Evolutionary conservation across 1,140 invertebrate species (phyloP).

Genomic region (Atta texana): DNA sequence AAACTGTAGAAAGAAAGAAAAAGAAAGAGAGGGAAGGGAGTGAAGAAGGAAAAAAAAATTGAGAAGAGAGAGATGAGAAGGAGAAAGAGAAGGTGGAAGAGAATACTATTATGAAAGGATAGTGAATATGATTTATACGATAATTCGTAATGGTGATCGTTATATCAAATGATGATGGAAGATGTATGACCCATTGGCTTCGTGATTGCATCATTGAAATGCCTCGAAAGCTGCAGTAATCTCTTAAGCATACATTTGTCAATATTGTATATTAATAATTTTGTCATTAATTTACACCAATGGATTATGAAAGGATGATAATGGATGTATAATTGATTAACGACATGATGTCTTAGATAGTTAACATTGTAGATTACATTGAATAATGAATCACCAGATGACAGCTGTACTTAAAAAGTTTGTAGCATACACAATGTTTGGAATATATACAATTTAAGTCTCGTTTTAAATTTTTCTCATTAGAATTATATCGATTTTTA

Average conservation of each 20-base stretch:
- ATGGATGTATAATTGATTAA: conserved; percentile 15
- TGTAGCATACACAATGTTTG: background rate
- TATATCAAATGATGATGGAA: conserved; percentile 22
- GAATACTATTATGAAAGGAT: background rate
- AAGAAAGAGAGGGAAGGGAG: background rate
- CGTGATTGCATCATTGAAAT: conserved; percentile 10
- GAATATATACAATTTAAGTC: background rate
- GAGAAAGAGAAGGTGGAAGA: background rate
- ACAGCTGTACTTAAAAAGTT: background rate
- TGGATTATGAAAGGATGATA: background rate
- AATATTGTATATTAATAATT: background rate
- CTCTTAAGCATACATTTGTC: conserved; percentile 10
- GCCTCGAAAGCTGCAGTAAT: background rate
- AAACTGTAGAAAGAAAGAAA: background rate
- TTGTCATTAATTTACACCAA: background rate
- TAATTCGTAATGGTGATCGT: background rate
- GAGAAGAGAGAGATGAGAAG: background rate
- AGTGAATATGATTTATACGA: background rate
- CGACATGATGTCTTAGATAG: background rate
- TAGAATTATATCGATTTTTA: background rate
- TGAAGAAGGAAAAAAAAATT: too few species aligned
- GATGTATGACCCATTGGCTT: background rate
- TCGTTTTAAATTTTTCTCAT: background rate
- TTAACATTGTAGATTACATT: conserved; percentile 7
- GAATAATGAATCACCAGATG: background rate